phyloP scores from a whole-genome alignment of 2,113 vertebrate species.

The Passer montanus region DNA sequence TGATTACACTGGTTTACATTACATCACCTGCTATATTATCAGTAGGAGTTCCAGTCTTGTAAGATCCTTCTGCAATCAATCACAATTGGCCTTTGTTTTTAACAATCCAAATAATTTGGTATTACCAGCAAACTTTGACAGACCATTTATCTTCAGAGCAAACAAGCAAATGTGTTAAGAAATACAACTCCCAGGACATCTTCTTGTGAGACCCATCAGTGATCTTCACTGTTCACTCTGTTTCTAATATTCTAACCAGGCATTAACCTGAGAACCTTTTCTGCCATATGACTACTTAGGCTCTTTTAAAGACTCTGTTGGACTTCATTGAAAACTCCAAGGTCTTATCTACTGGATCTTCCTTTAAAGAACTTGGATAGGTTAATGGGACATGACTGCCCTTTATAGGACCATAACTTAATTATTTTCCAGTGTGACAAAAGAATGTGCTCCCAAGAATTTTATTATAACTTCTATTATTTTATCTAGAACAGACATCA shows the following conservation, averaged over 20 bases:
- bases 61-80: constrained; percentile 30
- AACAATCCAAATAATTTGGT: neutral
- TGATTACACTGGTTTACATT: neutral
- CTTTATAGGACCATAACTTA: neutral
- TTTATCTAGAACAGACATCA: neutral
- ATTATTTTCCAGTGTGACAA: neutral
- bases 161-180: neutral
- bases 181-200: neutral
- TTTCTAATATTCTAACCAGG: neutral
- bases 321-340: neutral
- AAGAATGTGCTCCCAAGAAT: neutral
- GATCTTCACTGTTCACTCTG: neutral
- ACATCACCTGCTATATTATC: neutral
- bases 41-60: neutral
- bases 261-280: neutral
- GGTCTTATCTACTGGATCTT: neutral
- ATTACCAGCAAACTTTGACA: neutral
- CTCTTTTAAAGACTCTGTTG: neutral
- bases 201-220: neutral
- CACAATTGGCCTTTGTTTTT: constrained; percentile 20
- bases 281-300: neutral
- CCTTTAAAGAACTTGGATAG: neutral
- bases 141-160: neutral
- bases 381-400: neutral
- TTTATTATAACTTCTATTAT: neutral